phyloP scores from a whole-genome alignment of 2,113 vertebrate genomes.

The Pteronura brasiliensis region DNA sequence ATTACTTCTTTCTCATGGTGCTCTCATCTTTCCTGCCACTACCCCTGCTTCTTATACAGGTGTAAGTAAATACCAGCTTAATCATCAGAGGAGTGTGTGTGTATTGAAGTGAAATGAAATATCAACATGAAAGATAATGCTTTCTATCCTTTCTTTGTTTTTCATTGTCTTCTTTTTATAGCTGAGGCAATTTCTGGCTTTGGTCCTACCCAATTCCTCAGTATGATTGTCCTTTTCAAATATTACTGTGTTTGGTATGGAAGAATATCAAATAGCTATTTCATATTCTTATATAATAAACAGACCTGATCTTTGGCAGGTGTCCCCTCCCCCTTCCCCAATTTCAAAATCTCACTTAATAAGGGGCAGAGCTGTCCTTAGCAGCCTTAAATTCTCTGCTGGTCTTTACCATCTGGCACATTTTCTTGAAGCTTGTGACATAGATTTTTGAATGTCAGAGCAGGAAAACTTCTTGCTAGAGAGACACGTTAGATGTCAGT shows the following conservation, averaged over 20 bases:
- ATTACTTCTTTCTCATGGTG: neutral
- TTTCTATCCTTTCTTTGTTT: neutral
- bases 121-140: neutral
- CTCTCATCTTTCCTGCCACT: neutral
- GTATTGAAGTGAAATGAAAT: neutral
- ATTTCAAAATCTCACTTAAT: constrained; percentile 27
- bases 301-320: neutral
- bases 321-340: neutral
- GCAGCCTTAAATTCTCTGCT: constrained; percentile 25
- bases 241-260: neutral
- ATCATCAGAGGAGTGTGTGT: neutral
- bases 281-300: neutral
- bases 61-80: neutral
- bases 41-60: neutral
- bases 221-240: neutral
- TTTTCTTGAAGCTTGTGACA: constrained; percentile 54
- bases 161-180: neutral
- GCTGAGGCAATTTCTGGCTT: neutral
- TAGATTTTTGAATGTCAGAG: constrained; percentile 62
- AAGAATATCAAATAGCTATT: neutral
- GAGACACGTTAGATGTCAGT: constrained; percentile 53
- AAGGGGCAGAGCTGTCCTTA: constrained; percentile 14
- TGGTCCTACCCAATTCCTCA: neutral
- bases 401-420: constrained; percentile 54
- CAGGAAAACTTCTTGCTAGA: constrained; percentile 46